phyloP scores from a whole-genome alignment of 2,797 vertebrate species.

The Manis javanica region DNA sequence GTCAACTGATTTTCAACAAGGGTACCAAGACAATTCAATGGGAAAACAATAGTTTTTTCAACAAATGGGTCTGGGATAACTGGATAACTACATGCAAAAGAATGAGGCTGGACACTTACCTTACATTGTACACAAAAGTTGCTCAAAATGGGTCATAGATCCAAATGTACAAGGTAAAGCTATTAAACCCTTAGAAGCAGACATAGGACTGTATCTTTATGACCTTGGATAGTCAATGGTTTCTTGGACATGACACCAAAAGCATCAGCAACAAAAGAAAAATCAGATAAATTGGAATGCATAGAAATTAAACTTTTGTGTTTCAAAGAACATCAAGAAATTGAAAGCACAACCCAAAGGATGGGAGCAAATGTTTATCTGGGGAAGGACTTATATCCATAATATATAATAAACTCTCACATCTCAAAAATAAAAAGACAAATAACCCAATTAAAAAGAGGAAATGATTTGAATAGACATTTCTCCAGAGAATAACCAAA shows the following conservation, averaged over 20 bases:
- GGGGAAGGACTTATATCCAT: not conserved
- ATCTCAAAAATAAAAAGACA: not conserved
- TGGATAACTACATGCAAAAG: not conserved
- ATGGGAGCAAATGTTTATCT: not conserved
- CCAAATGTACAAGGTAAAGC: not conserved
- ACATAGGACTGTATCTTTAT: not conserved
- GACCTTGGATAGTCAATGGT: not conserved
- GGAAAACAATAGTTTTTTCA: slow-evolving; percentile 10
- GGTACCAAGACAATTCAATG: not conserved
- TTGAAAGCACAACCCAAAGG: not conserved
- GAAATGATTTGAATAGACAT: not conserved
- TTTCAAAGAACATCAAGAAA: not conserved
- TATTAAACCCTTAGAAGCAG: not conserved
- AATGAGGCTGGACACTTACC: not conserved
- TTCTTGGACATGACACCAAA: not conserved
- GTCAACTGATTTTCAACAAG: not conserved
- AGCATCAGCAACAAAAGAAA: not conserved
- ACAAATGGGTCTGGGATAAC: not conserved
- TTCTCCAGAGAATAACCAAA: not conserved
- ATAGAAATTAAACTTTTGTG: not conserved
- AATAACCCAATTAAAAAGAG: not conserved
- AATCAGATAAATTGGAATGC: not conserved
- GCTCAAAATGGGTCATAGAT: not conserved
- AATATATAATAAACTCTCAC: not conserved
- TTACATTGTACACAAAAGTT: not conserved